A percentile compares a stretch with the other conserved stretches of the same genome.
Conservation (phyloP, 2,888 invertebrate genomes). For the Nipponacmea schrenckii region DNA sequence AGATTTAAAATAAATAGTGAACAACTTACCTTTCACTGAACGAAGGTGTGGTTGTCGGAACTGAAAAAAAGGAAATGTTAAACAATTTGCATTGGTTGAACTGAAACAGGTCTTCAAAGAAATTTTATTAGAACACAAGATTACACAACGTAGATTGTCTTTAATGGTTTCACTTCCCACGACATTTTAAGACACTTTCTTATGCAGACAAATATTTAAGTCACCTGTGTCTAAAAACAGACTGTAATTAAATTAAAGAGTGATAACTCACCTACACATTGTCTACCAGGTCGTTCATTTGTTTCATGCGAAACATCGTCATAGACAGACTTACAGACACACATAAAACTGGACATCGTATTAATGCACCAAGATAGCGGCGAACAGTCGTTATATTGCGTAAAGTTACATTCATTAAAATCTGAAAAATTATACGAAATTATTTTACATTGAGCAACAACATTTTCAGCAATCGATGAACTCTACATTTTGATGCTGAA, state of each 20-base stretch:
- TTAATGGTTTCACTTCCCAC: too few relatives aligned
- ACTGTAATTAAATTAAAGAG: not conserved
- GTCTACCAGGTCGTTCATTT: conserved; percentile 18
- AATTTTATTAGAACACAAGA: too few relatives aligned
- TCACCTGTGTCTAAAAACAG: too few relatives aligned
- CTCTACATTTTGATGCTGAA: too few relatives aligned
- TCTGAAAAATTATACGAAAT: conserved; percentile 18
- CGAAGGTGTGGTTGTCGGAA: conserved; percentile 15
- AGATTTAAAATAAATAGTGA: not conserved
- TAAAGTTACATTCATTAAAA: conserved; percentile 28
- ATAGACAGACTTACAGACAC: conserved; percentile 27
- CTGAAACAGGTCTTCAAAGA: too few relatives aligned
- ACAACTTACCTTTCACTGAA: conserved; percentile 15
- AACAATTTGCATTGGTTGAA: too few relatives aligned
- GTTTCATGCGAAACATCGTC: conserved; percentile 22
- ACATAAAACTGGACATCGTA: conserved; percentile 29
- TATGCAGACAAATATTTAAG: too few relatives aligned
- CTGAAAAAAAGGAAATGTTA: conserved; percentile 3
- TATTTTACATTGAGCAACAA: not conserved
- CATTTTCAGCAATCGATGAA: too few relatives aligned
- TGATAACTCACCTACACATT: conserved; percentile 22
- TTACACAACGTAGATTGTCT: too few relatives aligned
- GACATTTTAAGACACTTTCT: too few relatives aligned
- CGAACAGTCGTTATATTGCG: conserved; percentile 24
- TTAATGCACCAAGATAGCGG: conserved; percentile 28